Conservation (phyloP, 2,113 vertebrate species). For the Melierax canorus region DNA sequence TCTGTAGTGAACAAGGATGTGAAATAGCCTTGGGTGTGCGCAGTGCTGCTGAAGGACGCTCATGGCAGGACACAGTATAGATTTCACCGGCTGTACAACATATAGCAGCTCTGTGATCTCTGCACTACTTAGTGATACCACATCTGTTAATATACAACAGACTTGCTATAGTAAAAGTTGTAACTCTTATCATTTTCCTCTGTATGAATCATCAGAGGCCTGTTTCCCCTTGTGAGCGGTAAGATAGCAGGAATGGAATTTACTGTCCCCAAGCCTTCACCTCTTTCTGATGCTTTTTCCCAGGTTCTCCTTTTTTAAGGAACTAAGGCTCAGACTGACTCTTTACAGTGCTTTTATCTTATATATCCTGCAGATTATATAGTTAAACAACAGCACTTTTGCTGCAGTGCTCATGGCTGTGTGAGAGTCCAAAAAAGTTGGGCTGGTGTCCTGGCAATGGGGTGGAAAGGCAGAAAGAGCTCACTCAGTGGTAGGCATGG, state of each 20-base stretch:
- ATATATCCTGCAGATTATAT: neutral
- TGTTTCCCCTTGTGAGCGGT: neutral
- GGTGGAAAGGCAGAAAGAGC: neutral
- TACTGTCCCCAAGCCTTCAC: neutral
- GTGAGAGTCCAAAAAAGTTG: neutral
- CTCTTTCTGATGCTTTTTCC: neutral
- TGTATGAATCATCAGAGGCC: neutral
- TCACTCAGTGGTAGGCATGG: neutral
- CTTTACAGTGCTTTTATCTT: neutral
- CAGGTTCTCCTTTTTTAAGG: neutral
- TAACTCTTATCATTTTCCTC: neutral
- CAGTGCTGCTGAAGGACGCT: fast-evolving
- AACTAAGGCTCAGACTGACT: fast-evolving
- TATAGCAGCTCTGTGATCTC: neutral
- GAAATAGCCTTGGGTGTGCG: neutral
- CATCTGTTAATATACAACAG: neutral
- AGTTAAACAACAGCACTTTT: neutral
- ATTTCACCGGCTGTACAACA: neutral
- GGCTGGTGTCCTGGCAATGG: fast-evolving
- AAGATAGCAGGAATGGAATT: neutral
- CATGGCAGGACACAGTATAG: no score
- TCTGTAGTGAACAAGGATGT: fast-evolving
- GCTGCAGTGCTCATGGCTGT: neutral
- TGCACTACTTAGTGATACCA: neutral
- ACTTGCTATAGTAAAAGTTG: neutral